Percentiles rank a stretch among this genome's conserved stretches.
These are phyloP conservation scores for Cheirogaleus medius DNA, from an alignment of 2,113 vertebrate genomes.

Conservation along the genomic window DNA sequence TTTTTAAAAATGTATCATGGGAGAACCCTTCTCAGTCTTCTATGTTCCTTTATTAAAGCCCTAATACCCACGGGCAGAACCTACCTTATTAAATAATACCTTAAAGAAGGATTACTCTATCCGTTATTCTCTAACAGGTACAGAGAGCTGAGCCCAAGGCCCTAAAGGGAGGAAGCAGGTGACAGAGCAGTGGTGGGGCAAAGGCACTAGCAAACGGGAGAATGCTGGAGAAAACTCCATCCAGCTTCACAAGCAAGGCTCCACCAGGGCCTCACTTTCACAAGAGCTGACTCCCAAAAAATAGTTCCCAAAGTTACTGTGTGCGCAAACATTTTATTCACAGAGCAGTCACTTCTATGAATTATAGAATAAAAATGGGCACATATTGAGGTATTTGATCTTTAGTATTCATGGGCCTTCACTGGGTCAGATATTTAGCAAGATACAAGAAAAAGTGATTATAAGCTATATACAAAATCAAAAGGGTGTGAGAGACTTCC, in stretches of 20 bases:
- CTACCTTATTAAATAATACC: constrained; percentile 51
- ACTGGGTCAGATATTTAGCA: background rate
- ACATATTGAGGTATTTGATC: background rate
- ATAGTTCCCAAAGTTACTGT: background rate
- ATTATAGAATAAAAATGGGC: background rate
- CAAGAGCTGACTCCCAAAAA: background rate
- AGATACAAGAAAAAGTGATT: background rate
- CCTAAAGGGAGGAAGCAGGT: background rate
- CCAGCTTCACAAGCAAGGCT: background rate
- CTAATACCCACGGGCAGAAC: background rate
- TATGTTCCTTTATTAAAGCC: constrained; percentile 41
- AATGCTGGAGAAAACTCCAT: background rate
- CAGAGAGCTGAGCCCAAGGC: background rate
- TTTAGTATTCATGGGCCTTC: background rate
- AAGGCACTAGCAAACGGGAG: background rate
- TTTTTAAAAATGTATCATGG: background rate
- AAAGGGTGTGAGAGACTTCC: background rate
- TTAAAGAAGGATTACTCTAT: constrained; percentile 42
- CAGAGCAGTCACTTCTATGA: background rate
- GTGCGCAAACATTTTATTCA: background rate
- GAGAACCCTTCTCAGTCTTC: constrained; percentile 8
- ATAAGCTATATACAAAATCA: background rate
- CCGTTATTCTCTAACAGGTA: constrained; percentile 7
- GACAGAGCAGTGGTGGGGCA: background rate
- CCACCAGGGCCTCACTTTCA: background rate